These are phyloP conservation scores for Drosophila nebulosa DNA, from an alignment of 1,140 invertebrate species.

Conservation along the genomic window DNA sequence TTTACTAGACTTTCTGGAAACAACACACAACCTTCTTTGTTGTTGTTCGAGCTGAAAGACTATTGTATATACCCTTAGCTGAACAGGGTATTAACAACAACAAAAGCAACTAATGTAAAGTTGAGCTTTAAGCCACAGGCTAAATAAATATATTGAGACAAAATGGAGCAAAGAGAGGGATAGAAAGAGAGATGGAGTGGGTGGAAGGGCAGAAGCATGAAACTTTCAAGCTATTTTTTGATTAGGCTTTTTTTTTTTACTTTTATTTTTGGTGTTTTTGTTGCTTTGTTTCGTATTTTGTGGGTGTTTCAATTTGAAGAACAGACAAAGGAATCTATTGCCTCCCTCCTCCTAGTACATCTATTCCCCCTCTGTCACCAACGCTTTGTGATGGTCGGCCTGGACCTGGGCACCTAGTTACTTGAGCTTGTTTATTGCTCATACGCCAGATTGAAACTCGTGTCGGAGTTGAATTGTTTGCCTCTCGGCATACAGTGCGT, in stretches of 20 bases:
- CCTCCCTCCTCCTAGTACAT: not conserved
- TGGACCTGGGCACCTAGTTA: not conserved
- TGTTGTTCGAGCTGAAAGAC: too few species aligned
- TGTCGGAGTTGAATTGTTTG: not conserved
- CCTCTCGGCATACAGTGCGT: slow-evolving; percentile 6
- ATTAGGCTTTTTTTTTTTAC: slow-evolving; percentile 2
- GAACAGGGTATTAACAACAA: not conserved
- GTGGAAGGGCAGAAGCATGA: not conserved
- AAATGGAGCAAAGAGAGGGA: not conserved
- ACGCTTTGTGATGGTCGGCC: not conserved
- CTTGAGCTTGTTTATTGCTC: not conserved
- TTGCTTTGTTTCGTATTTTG: not conserved
- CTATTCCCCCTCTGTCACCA: not conserved
- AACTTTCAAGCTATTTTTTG: slow-evolving; percentile 10
- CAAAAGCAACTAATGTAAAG: not conserved
- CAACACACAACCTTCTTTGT: too few species aligned
- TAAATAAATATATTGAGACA: not conserved
- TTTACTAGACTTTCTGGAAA: too few species aligned
- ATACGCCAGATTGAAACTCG: not conserved
- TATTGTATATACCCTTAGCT: not conserved
- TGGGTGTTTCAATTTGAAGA: not conserved
- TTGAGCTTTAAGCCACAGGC: slow-evolving; percentile 1
- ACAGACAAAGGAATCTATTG: slow-evolving; percentile 1
- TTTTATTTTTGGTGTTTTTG: not conserved
- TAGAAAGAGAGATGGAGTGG: not conserved